Conservation (phyloP, 2,797 vertebrate species). For the Pyrocephalus nanus region DNA sequence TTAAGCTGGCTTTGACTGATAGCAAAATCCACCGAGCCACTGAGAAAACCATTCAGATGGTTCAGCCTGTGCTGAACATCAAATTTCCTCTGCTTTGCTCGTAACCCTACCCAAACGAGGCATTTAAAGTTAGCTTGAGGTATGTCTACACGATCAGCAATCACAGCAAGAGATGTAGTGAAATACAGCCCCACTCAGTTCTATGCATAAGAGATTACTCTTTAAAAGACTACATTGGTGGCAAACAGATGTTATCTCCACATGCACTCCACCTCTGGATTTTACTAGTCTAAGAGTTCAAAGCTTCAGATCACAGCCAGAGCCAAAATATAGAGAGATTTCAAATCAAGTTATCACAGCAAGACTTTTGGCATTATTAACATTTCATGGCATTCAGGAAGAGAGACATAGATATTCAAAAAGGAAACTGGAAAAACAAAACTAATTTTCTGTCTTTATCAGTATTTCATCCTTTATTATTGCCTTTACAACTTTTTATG, state of each 20-base stretch:
- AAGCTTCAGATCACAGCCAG: slow-evolving; percentile 9
- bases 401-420: neutral
- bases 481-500: neutral
- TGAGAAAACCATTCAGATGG: neutral
- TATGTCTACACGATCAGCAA: neutral
- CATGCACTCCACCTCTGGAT: slow-evolving; percentile 22
- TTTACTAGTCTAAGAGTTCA: neutral
- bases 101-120: neutral
- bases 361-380: slow-evolving; percentile 12
- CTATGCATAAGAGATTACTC: neutral
- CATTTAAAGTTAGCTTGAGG: neutral
- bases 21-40: neutral
- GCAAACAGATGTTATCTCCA: slow-evolving; percentile 20
- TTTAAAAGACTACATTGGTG: neutral
- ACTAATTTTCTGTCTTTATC: neutral
- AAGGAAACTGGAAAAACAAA: neutral
- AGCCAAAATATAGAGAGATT: neutral
- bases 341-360: slow-evolving; percentile 27
- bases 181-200: neutral
- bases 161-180: neutral
- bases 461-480: neutral
- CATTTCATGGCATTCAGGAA: neutral
- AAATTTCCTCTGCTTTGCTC: neutral
- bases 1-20: neutral
- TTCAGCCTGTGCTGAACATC: neutral